phyloP scores from a whole-genome alignment of 2,888 invertebrate genomes.

The Lissonota sp. region DNA sequence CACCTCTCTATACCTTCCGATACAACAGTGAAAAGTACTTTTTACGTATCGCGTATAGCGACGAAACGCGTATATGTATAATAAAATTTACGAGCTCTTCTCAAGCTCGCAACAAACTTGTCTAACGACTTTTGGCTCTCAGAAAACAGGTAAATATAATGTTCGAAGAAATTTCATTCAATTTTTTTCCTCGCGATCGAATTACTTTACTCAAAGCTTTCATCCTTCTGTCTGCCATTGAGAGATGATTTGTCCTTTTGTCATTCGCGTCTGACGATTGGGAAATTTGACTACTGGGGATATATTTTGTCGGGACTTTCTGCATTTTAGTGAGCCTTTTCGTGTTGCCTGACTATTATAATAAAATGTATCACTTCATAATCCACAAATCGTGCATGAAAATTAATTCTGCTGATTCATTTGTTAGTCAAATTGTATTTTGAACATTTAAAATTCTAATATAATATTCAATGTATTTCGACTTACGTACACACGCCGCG shows the following conservation, averaged over 20 bases:
- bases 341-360: no score
- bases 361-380: no score
- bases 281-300: neutral
- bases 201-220: neutral
- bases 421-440: no score
- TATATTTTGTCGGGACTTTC: no score
- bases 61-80: slow-evolving; percentile 25
- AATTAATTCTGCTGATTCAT: no score
- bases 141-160: neutral
- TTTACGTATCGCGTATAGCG: slow-evolving; percentile 28
- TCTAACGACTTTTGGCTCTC: slow-evolving; percentile 5
- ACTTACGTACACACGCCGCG: no score
- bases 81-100: slow-evolving; percentile 34
- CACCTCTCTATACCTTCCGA: neutral
- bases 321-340: no score
- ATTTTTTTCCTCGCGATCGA: no score
- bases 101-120: neutral
- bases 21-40: slow-evolving; percentile 26
- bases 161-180: neutral
- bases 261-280: neutral
- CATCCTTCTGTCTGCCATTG: neutral
- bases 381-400: no score
- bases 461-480: no score
- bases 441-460: no score
- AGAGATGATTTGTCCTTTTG: no score